A percentile compares a stretch with the other conserved stretches of the same genome.
Evolutionary conservation across 1,140 invertebrate genomes (phyloP).

Genomic region (Agrypnia vestita): DNA sequence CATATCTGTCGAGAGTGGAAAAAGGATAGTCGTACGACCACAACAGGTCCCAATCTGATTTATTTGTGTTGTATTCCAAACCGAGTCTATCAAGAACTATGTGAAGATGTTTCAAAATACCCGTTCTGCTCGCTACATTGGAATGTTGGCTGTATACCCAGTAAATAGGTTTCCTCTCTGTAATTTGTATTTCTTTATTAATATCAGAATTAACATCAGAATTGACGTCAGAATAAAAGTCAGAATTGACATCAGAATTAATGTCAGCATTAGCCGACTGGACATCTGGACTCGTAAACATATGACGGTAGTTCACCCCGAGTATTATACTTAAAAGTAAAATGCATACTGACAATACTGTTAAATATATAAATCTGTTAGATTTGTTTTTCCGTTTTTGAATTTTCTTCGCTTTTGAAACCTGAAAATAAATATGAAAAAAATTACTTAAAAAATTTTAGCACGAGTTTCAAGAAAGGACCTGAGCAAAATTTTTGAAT

Average conservation of each 20-base stretch:
- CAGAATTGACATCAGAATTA: no score
- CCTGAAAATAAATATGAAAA: no score
- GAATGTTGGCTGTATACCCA: slow-evolving; percentile 73
- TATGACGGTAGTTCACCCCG: slow-evolving; percentile 26
- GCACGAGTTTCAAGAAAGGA: no score
- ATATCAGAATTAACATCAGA: slow-evolving; percentile 31
- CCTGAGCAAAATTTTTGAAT: no score
- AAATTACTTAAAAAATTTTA: no score
- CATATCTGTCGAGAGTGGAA: slow-evolving; percentile 72
- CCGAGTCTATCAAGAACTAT: slow-evolving; percentile 83
- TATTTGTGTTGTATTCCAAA: slow-evolving; percentile 76
- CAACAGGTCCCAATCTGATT: slow-evolving; percentile 86
- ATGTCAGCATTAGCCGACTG: no score
- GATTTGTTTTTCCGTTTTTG: neutral
- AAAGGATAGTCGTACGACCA: slow-evolving; percentile 98
- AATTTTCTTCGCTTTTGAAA: slow-evolving; percentile 28
- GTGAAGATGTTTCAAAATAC: slow-evolving; percentile 86
- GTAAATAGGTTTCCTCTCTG: slow-evolving; percentile 65
- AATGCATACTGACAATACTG: slow-evolving; percentile 39
- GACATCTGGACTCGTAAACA: neutral
- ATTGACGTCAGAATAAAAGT: no score
- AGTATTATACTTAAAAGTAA: slow-evolving; percentile 47
- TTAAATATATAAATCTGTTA: slow-evolving; percentile 3
- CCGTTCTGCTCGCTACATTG: slow-evolving; percentile 71
- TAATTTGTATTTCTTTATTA: slow-evolving; percentile 13